These are phyloP conservation scores for Apamea monoglypha DNA, from an alignment of 2,888 invertebrate species.

Conservation along the genomic window DNA sequence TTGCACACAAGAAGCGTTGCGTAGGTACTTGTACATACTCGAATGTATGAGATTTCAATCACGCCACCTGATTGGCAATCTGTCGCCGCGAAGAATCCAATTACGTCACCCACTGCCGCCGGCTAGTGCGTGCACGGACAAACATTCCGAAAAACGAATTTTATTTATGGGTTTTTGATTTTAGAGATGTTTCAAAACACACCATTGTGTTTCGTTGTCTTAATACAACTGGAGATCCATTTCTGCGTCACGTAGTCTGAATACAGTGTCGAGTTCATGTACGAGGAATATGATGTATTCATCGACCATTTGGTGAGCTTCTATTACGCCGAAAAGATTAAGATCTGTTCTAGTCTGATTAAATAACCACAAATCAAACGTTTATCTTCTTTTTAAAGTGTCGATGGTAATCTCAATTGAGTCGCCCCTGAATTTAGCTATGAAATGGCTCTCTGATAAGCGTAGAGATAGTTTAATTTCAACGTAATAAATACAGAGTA, in stretches of 20 bases:
- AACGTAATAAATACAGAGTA: neutral
- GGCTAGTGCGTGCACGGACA: slow-evolving; percentile 18
- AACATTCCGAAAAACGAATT: neutral
- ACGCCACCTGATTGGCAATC: slow-evolving; percentile 74
- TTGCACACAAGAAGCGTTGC: neutral
- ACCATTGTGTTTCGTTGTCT: neutral
- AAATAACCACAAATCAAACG: neutral
- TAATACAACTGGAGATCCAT: neutral
- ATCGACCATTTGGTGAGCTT: neutral
- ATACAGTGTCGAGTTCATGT: neutral
- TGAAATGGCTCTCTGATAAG: neutral
- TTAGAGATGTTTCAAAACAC: neutral
- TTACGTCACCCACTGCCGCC: slow-evolving; percentile 51
- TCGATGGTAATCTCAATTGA: neutral
- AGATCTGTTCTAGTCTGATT: neutral
- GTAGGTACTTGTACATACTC: slow-evolving; percentile 15
- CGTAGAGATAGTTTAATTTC: neutral
- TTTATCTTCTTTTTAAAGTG: neutral
- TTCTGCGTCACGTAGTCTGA: neutral
- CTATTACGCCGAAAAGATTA: neutral
- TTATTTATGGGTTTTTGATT: neutral
- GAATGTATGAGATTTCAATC: slow-evolving; percentile 59
- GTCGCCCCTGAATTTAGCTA: neutral
- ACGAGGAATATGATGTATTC: neutral
- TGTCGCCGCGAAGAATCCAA: slow-evolving; percentile 55